Evolutionary conservation across 2,797 vertebrate genomes (phyloP).

Genomic region (Cirrhinus mrigala): DNA sequence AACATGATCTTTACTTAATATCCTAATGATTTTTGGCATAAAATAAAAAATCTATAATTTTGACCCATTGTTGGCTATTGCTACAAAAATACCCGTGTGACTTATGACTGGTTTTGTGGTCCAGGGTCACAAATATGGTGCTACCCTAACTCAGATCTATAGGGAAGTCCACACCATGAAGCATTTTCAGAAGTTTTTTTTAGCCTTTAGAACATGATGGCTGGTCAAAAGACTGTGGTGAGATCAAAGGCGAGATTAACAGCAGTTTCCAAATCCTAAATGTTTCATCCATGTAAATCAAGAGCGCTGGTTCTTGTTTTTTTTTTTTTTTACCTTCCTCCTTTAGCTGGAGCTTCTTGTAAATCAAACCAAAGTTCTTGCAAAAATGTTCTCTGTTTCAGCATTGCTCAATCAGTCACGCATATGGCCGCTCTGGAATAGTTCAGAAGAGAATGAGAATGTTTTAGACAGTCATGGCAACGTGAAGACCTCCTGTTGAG

Average conservation of each 20-base stretch:
- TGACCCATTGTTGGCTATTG: no score
- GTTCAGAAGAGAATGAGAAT: conserved; percentile 6
- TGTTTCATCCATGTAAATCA: not conserved
- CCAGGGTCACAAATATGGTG: not conserved
- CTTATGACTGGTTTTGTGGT: no score
- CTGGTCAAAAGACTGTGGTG: not conserved
- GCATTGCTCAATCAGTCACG: conserved; percentile 8
- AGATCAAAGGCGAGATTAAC: conserved; percentile 6
- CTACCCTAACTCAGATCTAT: not conserved
- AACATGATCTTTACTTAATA: no score
- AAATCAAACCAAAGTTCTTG: not conserved
- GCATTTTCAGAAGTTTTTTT: not conserved
- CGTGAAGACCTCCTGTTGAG: conserved; percentile 54
- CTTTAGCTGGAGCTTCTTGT: not conserved
- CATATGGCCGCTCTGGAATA: conserved; percentile 6
- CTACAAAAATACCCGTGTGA: no score
- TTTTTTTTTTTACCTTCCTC: not conserved
- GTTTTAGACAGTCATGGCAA: conserved; percentile 63
- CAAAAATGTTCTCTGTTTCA: not conserved
- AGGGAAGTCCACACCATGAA: not conserved
- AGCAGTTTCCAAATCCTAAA: not conserved
- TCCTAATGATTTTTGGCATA: no score
- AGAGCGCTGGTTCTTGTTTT: not conserved
- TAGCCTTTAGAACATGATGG: not conserved
- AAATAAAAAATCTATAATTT: no score